Evolutionary conservation across 2,888 invertebrate species (phyloP).

Genomic region (Seladonia tumulorum): DNA sequence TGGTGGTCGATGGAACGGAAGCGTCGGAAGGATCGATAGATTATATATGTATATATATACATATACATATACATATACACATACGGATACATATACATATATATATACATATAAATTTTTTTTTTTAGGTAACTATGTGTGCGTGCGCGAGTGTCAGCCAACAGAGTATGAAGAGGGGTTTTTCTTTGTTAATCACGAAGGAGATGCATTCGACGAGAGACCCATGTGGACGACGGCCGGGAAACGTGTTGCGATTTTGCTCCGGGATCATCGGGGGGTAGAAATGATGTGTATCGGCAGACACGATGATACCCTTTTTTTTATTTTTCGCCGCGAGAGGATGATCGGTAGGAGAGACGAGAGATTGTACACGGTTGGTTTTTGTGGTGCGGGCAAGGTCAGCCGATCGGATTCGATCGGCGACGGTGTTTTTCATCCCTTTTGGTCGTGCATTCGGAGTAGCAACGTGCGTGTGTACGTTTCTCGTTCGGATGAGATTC

Average conservation of each 20-base stretch:
- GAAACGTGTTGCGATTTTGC: background rate
- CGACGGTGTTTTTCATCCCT: background rate
- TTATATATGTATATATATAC: background rate
- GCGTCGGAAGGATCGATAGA: constrained; percentile 38
- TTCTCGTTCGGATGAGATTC: constrained; percentile 32
- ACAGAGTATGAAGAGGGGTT: constrained; percentile 55
- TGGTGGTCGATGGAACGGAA: constrained; percentile 47
- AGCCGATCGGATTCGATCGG: too few species aligned
- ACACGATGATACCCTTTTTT: background rate
- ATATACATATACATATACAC: background rate
- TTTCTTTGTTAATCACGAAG: constrained; percentile 68
- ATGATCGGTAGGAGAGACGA: background rate
- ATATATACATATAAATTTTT: background rate
- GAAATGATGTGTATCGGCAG: background rate
- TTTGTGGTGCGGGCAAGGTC: too few species aligned
- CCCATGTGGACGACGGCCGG: constrained; percentile 34
- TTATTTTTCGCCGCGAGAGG: background rate
- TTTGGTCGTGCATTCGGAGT: constrained; percentile 51
- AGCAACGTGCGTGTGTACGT: constrained; percentile 7
- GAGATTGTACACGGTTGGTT: background rate
- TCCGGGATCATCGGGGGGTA: background rate
- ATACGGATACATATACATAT: background rate
- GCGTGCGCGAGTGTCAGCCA: constrained; percentile 43
- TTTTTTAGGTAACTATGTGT: background rate
- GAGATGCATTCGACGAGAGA: constrained; percentile 70